phyloP scores from a whole-genome alignment of 2,113 vertebrate genomes.

The Malurus alboscapulatus region DNA sequence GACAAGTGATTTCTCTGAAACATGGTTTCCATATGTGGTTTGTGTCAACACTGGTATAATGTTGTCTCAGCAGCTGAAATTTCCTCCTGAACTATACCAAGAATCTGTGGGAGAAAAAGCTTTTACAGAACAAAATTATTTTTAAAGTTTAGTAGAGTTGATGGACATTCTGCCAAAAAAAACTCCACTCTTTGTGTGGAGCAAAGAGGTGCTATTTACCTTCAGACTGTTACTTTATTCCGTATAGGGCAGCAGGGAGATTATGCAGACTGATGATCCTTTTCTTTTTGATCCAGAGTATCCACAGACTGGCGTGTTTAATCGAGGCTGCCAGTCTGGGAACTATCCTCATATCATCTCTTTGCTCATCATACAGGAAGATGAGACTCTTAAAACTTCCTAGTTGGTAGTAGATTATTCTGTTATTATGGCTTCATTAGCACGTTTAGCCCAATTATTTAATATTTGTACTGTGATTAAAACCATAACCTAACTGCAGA shows the following conservation, averaged over 20 bases:
- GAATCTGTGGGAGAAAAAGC: background rate
- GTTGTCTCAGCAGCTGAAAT: background rate
- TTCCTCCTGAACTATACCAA: background rate
- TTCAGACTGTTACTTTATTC: background rate
- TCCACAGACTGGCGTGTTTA: background rate
- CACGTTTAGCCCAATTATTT: background rate
- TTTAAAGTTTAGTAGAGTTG: background rate
- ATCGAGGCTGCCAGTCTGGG: background rate
- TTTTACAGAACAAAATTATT: background rate
- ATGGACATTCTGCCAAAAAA: background rate
- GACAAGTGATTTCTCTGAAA: background rate
- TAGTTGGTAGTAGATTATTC: background rate
- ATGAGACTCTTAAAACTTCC: background rate
- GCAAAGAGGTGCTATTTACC: background rate
- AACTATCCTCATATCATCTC: background rate
- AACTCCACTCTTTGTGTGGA: background rate
- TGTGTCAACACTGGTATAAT: background rate
- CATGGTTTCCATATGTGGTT: background rate
- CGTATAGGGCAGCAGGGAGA: background rate
- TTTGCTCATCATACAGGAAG: background rate
- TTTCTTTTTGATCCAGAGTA: background rate
- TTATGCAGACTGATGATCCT: background rate
- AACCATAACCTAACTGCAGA: background rate
- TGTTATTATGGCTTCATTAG: background rate
- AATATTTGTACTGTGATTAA: background rate